Evolutionary conservation across 2,797 vertebrate species (phyloP).

Genomic region (Eupleurogrammus muticus): DNA sequence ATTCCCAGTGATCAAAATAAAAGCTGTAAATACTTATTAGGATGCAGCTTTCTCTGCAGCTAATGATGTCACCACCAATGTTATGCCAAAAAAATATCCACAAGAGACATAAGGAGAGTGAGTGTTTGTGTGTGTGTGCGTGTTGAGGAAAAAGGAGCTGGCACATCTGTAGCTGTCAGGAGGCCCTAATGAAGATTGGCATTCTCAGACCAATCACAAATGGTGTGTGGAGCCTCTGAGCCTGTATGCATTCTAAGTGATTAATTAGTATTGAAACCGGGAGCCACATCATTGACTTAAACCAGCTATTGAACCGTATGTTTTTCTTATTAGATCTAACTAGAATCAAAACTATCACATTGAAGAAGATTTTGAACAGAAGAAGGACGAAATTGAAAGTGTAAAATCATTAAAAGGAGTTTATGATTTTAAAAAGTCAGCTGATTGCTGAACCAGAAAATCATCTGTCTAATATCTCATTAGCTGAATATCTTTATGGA

Average conservation of each 20-base stretch:
- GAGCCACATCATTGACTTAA: constrained; percentile 29
- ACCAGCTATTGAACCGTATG: constrained; percentile 48
- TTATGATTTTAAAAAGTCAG: neutral
- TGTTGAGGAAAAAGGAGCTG: neutral
- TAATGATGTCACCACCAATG: neutral
- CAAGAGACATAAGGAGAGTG: neutral
- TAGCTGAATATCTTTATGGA: neutral
- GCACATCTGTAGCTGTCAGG: constrained; percentile 30
- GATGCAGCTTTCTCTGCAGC: neutral
- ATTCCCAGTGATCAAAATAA: constrained; percentile 18
- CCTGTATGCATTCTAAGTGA: constrained; percentile 34
- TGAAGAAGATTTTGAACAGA: neutral
- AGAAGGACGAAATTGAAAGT: neutral
- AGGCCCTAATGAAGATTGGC: constrained; percentile 54
- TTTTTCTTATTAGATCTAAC: constrained; percentile 33
- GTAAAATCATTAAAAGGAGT: neutral
- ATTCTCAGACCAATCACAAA: constrained; percentile 54
- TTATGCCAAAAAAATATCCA: neutral
- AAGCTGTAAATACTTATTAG: constrained; percentile 24
- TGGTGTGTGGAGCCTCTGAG: constrained; percentile 21
- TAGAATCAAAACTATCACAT: constrained; percentile 6
- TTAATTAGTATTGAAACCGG: constrained; percentile 51
- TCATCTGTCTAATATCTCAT: constrained; percentile 13
- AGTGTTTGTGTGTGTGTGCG: neutral
- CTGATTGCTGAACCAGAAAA: neutral